These are phyloP conservation scores for Azemiops feae DNA, from an alignment of 2,113 vertebrate species.

Conservation along the genomic window DNA sequence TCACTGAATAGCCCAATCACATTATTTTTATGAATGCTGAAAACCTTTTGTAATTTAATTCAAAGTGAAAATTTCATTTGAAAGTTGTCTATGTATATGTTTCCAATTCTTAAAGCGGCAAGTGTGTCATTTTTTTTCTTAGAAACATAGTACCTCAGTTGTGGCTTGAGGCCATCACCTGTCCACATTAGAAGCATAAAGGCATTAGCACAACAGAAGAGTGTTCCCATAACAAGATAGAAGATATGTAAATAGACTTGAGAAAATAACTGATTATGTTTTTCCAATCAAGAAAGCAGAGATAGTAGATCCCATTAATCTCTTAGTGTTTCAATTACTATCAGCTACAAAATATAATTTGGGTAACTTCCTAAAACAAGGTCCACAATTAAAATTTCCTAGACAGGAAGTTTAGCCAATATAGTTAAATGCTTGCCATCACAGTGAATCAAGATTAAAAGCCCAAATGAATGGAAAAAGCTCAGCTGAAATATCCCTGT, in stretches of 20 bases:
- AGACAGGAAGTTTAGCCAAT: background rate
- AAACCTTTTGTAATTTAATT: background rate
- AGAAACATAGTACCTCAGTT: background rate
- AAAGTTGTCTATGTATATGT: too few relatives aligned
- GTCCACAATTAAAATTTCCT: background rate
- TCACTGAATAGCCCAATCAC: background rate
- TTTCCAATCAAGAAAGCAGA: background rate
- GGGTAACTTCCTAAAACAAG: background rate
- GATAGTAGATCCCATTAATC: background rate
- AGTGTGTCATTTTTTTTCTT: background rate
- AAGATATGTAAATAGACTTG: too few relatives aligned
- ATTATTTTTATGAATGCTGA: background rate
- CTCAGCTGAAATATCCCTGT: background rate
- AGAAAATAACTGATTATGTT: background rate
- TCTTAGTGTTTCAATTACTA: background rate
- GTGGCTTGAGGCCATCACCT: too few relatives aligned
- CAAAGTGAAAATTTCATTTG: background rate
- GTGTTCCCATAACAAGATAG: background rate
- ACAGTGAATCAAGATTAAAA: background rate
- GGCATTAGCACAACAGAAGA: background rate
- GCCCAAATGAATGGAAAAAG: background rate
- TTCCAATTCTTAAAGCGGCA: background rate
- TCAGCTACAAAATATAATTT: background rate
- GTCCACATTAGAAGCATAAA: background rate
- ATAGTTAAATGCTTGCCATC: background rate